Evolutionary conservation across 2,888 invertebrate genomes (phyloP).

Genomic region (Euzophera pinguis): DNA sequence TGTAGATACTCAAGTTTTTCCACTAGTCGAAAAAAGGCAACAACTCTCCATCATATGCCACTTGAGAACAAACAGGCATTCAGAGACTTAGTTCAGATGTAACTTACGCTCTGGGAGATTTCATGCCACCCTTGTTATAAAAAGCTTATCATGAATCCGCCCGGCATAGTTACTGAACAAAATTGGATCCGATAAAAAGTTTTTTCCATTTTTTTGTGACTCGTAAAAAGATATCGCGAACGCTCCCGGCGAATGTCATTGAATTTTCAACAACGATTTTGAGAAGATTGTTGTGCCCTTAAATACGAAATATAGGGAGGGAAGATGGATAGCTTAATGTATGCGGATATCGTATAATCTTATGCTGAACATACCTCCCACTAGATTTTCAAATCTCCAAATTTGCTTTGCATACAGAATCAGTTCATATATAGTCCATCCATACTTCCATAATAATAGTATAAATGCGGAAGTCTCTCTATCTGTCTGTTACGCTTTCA

Average conservation of each 20-base stretch:
- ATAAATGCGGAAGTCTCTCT: too few species aligned
- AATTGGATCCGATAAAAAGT: conserved; percentile 62
- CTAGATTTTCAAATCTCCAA: too few species aligned
- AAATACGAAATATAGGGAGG: conserved; percentile 3
- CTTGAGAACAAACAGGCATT: not conserved
- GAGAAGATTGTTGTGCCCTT: conserved; percentile 40
- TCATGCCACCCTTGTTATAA: conserved; percentile 49
- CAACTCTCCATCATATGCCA: not conserved
- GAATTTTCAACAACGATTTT: conserved; percentile 55
- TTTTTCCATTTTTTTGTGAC: conserved; percentile 53
- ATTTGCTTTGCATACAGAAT: too few species aligned
- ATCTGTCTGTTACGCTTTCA: too few species aligned
- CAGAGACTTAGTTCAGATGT: not conserved
- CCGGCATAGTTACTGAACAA: conserved; percentile 57
- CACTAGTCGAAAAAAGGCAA: not conserved
- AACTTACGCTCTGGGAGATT: not conserved
- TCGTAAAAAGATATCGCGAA: conserved; percentile 54
- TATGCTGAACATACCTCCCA: too few species aligned
- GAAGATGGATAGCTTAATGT: not conserved
- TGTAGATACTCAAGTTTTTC: too few species aligned
- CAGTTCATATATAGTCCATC: too few species aligned
- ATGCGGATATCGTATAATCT: not conserved
- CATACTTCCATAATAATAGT: too few species aligned
- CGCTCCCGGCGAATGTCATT: conserved; percentile 51
- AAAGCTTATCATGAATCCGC: conserved; percentile 59